Evolutionary conservation across 2,113 vertebrate genomes (phyloP), one percentile per base, ranked within the genome.

Genomic region (Clarias macrocephalus): DNA sequence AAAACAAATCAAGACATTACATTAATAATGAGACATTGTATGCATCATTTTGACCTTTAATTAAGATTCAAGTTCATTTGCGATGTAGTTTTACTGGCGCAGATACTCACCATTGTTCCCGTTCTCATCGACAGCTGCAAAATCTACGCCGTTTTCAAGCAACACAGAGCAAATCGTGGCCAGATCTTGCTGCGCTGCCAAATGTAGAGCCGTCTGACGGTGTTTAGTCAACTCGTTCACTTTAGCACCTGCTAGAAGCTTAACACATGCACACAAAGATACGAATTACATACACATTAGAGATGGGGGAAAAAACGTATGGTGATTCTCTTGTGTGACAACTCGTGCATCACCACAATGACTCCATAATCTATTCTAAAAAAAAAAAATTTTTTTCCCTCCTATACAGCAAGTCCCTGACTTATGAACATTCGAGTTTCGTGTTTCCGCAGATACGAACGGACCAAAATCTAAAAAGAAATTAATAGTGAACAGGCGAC

Each of bases 221-320:
- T 99, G 98, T 94, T 99, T 99, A 42, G 97, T 99, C 92, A 99
- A 90, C 91, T 99, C 98, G 9, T 98, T 99, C 88, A 99, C 97
- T 92, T 96, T 98, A 93, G 98, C 98, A 84, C 98, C 98, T 65
- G 98, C 98, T 84, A 99, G 96, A 91, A 99, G 95, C 98, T 99
- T 91, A 73, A 89, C 79, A 86, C 18, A 25, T 9, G 86, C 76
- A 89, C 30, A 84, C 25, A 11, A 30, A 75, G 13, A 33, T 57
- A 9, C 54, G 19, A 30, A n/a, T 59, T 4, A 63, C 37, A 68
- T 19, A 66, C 25, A 66, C 37, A 37, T 56, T 48, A 48, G 42
- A 42, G 42, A 42, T 7, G 42, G 42, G 5, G 42, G 42, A 7
- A 7, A 7, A 42, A 42, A 42, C 42, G 42, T 42, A 42, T 42